Conservation (phyloP, 2,888 invertebrate genomes). For the Drosophila dives region DNA sequence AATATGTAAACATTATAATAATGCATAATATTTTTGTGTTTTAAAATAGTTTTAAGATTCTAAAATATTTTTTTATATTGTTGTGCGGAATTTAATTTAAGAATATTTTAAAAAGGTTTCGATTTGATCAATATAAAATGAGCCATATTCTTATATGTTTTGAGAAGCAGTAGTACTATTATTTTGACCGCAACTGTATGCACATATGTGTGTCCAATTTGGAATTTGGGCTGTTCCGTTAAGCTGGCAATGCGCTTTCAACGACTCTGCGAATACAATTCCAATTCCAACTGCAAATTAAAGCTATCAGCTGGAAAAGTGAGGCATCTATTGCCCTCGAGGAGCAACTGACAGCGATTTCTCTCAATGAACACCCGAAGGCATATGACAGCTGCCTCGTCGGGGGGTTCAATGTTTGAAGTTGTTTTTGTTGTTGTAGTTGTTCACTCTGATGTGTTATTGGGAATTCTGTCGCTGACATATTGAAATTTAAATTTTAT, state of each 20-base stretch:
- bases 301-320: constrained; percentile 40
- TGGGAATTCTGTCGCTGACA: constrained; percentile 64
- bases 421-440: constrained; percentile 18
- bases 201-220: neutral
- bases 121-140: neutral
- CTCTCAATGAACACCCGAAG: constrained; percentile 61
- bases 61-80: too few relatives aligned
- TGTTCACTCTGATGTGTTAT: constrained; percentile 8
- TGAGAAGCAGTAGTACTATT: neutral
- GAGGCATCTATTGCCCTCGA: constrained; percentile 15
- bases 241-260: constrained; percentile 6
- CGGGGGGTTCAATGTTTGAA: constrained; percentile 22
- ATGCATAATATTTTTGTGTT: too few relatives aligned
- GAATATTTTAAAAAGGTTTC: neutral
- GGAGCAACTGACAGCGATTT: constrained; percentile 36
- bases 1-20: neutral
- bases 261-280: constrained; percentile 24
- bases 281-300: constrained; percentile 46
- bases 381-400: constrained; percentile 50
- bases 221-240: neutral
- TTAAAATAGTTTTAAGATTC: too few relatives aligned
- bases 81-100: too few relatives aligned
- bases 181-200: neutral
- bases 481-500: constrained; percentile 73
- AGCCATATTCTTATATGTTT: neutral